Conservation (phyloP, 2,888 invertebrate genomes). For the Ormyrus labotus region DNA sequence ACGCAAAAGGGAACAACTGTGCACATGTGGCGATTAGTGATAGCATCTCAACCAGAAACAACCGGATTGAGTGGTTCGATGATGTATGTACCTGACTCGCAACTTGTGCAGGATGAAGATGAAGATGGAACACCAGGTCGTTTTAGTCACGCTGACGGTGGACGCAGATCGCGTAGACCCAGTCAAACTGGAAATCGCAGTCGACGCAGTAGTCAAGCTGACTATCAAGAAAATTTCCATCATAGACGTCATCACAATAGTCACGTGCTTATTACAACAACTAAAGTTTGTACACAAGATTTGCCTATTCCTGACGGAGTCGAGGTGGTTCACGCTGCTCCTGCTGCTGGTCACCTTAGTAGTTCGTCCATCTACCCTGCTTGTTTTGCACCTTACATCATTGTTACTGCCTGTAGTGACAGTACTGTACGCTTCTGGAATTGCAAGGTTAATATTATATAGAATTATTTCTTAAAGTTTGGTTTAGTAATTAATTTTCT, state of each 20-base stretch:
- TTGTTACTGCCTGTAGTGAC: slow-evolving; percentile 97
- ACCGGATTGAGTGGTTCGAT: slow-evolving; percentile 85
- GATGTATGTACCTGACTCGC: slow-evolving; percentile 94
- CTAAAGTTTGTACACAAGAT: slow-evolving; percentile 93
- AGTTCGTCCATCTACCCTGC: slow-evolving; percentile 99
- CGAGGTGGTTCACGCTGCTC: slow-evolving; percentile 94
- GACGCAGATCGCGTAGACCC: slow-evolving; percentile 70
- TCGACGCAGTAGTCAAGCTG: slow-evolving; percentile 71
- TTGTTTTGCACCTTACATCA: slow-evolving; percentile 97
- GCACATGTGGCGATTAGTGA: slow-evolving; percentile 97
- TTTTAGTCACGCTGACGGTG: slow-evolving; percentile 67
- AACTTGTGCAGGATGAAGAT: slow-evolving; percentile 89
- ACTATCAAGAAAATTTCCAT: slow-evolving; percentile 64
- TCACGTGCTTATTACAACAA: slow-evolving; percentile 90
- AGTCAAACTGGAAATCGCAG: slow-evolving; percentile 70
- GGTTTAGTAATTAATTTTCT: neutral
- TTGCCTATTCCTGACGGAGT: slow-evolving; percentile 92
- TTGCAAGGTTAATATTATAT: slow-evolving; percentile 79
- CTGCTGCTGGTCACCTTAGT: slow-evolving; percentile 97
- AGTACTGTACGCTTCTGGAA: slow-evolving; percentile 94
- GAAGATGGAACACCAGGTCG: slow-evolving; percentile 77
- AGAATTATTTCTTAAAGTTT: neutral
- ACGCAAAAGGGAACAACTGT: slow-evolving; percentile 89
- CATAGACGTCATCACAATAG: slow-evolving; percentile 70
- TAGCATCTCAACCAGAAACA: slow-evolving; percentile 86